Evolutionary conservation across 2,888 invertebrate species (phyloP), one percentile per base, ranked within the genome.

Genomic region (Ischnus inquisitorius): DNA sequence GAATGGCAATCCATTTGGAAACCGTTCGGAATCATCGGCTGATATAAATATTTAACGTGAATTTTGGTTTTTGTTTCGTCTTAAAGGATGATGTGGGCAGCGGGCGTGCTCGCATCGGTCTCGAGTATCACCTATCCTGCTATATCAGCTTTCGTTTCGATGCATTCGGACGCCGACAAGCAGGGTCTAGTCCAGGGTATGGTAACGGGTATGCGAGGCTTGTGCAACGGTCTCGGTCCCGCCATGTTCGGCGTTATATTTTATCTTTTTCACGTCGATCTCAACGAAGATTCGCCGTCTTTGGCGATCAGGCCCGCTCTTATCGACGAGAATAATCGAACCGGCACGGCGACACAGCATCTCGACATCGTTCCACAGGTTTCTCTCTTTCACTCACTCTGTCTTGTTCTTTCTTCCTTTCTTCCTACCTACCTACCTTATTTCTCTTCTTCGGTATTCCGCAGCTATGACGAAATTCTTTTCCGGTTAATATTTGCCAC

Each of bases 181-280:
- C 99, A 99, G 95, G 99, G 97, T 80, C 96, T 98, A 46, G 98
- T 98, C 82, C 98, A 99, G 94, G 99, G 99, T 85, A 98, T 99
- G 96, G 98, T 99, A 71, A 99, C 99, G 0, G 99, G 99, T 14
- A 99, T 99, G 95, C 95, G 99, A 86, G 99, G 99, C 0, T 95
- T 99, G 69, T 99, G 99, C 93, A 99, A 99, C 93, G 99, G 99
- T 16, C 95, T 99, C 71, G 99, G 99, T 0, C 99, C 99, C 0
- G 99, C 99, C 60, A 97, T 99, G 95, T 99, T 98, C 93, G 99
- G 99, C 19, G 96, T 99, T 88, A 98, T 99, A 90, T 99, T 99
- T 95, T 99, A 99, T 94, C 95, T 99, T 91, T 99, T 99, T 94
- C 98, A 99, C 94, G 99, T 99, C 87, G 98, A 99, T 94, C 95